Evolutionary conservation across 1,140 invertebrate species (phyloP).

Genomic region (Drosophila biarmipes): DNA sequence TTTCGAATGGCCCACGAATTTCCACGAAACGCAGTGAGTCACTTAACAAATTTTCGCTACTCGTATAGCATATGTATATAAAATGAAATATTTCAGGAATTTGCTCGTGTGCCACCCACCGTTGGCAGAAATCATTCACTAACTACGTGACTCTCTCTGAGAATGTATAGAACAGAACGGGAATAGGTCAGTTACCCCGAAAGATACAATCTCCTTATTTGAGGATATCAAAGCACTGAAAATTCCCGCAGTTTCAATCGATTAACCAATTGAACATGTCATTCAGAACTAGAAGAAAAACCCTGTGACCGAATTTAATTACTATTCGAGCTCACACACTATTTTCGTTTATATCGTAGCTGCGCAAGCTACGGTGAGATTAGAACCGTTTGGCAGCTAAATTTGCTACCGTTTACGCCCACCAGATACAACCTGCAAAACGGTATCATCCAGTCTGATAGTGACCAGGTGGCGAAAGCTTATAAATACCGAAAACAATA

Average conservation of each 20-base stretch:
- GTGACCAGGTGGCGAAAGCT: constrained; percentile 9
- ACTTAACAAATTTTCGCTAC: constrained; percentile 31
- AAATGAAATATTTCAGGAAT: constrained; percentile 64
- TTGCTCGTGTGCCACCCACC: constrained; percentile 65
- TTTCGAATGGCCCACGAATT: constrained; percentile 44
- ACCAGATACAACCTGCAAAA: constrained; percentile 18
- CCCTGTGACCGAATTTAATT: constrained; percentile 5
- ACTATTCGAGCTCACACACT: neutral
- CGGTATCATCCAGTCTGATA: constrained; percentile 26
- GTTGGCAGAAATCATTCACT: constrained; percentile 59
- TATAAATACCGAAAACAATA: constrained; percentile 33
- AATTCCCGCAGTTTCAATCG: constrained; percentile 16
- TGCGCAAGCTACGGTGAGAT: constrained; percentile 12
- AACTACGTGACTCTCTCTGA: constrained; percentile 51
- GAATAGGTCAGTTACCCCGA: constrained; percentile 60
- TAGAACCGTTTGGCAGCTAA: constrained; percentile 6
- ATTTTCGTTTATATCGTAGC: constrained; percentile 18
- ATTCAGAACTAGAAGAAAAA: neutral
- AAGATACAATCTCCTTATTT: constrained; percentile 9
- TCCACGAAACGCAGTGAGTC: constrained; percentile 73
- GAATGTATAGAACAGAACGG: constrained; percentile 3
- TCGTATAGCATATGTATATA: constrained; percentile 14
- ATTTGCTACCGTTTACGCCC: constrained; percentile 31
- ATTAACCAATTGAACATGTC: constrained; percentile 16
- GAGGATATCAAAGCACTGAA: constrained; percentile 3